phyloP scores from a whole-genome alignment of 2,888 invertebrate species.

The Xanthorhoe spadicearia region DNA sequence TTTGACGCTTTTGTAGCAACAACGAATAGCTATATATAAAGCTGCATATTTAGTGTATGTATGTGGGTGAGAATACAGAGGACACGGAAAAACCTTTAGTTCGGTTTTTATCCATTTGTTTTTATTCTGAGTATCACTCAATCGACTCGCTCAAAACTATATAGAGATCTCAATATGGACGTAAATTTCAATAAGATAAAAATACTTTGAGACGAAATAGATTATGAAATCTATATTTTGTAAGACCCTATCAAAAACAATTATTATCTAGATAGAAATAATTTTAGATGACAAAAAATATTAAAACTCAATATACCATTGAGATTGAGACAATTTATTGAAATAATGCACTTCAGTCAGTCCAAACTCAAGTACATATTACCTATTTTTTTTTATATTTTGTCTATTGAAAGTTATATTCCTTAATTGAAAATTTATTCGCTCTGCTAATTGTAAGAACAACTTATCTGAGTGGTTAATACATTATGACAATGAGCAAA shows the following conservation, averaged over 20 bases:
- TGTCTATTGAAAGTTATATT: background rate
- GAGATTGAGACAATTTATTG: too few species aligned
- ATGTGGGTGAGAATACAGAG: constrained; percentile 4
- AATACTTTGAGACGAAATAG: too few species aligned
- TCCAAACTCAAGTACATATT: too few species aligned
- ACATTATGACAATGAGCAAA: constrained; percentile 28
- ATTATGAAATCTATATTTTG: too few species aligned
- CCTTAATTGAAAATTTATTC: background rate
- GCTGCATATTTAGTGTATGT: constrained; percentile 6
- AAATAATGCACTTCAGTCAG: too few species aligned
- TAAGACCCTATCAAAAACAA: too few species aligned
- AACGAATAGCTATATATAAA: background rate
- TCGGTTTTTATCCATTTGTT: background rate
- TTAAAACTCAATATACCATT: too few species aligned
- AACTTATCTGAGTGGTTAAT: background rate
- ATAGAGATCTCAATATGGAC: background rate
- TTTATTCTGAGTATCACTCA: background rate
- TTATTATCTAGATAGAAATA: too few species aligned
- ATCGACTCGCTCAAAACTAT: background rate
- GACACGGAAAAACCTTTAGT: background rate
- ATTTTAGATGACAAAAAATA: too few species aligned
- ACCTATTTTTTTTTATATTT: background rate
- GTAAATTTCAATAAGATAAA: too few species aligned
- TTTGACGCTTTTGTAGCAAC: constrained; percentile 32
- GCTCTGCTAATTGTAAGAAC: constrained; percentile 20